phyloP scores from a whole-genome alignment of 2,888 invertebrate species.

The Cantharis nigra region DNA sequence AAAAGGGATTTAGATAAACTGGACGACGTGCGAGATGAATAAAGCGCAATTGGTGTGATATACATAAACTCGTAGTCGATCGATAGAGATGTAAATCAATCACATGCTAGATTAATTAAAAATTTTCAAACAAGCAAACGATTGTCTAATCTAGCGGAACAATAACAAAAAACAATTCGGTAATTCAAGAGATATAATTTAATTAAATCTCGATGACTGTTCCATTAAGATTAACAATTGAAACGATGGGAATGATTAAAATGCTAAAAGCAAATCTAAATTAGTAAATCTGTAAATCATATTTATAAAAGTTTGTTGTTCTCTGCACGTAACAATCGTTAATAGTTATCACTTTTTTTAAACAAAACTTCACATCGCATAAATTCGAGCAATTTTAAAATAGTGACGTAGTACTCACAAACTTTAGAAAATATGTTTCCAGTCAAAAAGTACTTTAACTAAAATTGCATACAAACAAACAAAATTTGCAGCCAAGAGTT shows the following conservation, averaged over 20 bases:
- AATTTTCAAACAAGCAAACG: conserved; percentile 34
- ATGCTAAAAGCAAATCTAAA: neutral
- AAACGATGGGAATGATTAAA: conserved; percentile 12
- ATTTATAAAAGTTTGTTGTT: neutral
- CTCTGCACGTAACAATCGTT: neutral
- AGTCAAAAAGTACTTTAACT: neutral
- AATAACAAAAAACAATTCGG: conserved; percentile 36
- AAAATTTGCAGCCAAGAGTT: neutral
- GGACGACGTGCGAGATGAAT: conserved; percentile 5
- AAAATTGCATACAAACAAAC: conserved; percentile 1
- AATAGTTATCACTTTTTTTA: neutral
- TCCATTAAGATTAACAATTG: conserved; percentile 20
- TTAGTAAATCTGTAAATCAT: neutral
- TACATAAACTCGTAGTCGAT: neutral
- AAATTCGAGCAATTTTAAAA: neutral
- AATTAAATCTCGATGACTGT: conserved; percentile 38
- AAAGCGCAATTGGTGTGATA: conserved; percentile 4
- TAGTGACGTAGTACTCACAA: neutral
- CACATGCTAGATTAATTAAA: conserved; percentile 28
- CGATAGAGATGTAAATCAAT: conserved; percentile 23
- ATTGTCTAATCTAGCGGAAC: conserved; percentile 35
- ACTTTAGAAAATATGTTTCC: neutral
- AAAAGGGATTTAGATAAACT: conserved; percentile 6
- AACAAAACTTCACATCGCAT: neutral
- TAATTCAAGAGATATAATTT: conserved; percentile 40